Evolutionary conservation across 2,888 invertebrate genomes (phyloP), one percentile per base, ranked within the genome.

Genomic region (Tiphia femorata): DNA sequence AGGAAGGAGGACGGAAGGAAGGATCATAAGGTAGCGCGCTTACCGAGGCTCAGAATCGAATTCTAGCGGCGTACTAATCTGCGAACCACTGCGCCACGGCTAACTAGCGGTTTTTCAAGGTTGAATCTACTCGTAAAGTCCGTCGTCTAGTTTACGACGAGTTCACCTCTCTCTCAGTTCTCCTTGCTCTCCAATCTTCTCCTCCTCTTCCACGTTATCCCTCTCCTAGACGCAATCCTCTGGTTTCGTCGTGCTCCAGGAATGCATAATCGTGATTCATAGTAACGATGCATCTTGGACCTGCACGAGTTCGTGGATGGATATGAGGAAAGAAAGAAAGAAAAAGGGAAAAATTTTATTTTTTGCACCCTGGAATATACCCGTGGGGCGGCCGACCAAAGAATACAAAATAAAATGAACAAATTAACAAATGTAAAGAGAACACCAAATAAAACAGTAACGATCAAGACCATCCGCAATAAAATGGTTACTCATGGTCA

Each of bases 21-120:
- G n/a, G n/a, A n/a, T n/a, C n/a, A n/a, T n/a, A n/a, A n/a, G n/a
- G n/a, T n/a, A n/a, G n/a, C n/a, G n/a, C n/a, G n/a, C n/a, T n/a
- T n/a, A n/a, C n/a, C n/a, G n/a, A n/a, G n/a, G n/a, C n/a, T n/a
- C n/a, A n/a, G n/a, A n/a, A n/a, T n/a, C n/a, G n/a, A n/a, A n/a
- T n/a, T n/a, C n/a, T n/a, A n/a, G 12, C 33, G 33, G 7, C 33
- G 33, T n/a, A 25, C 12, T 33, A 33, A 33, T 33, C 40, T 47
- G 47, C 42, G 35, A 49, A 41, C 41, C 49, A 23, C 54, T 35
- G 41, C 27, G 19, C 30, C 40, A 44, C 25, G 44, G 47, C 49
- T 49, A 44, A 16, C 53, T 49, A 54, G 54, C 49, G 49, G 37
- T 49, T 46, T 54, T 49, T 37, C 58, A 58, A 58, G 58, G 58